A percentile compares a stretch with the other conserved stretches of the same genome.
Conservation (phyloP, 2,113 vertebrate genomes). For the Lipophrys pholis region DNA sequence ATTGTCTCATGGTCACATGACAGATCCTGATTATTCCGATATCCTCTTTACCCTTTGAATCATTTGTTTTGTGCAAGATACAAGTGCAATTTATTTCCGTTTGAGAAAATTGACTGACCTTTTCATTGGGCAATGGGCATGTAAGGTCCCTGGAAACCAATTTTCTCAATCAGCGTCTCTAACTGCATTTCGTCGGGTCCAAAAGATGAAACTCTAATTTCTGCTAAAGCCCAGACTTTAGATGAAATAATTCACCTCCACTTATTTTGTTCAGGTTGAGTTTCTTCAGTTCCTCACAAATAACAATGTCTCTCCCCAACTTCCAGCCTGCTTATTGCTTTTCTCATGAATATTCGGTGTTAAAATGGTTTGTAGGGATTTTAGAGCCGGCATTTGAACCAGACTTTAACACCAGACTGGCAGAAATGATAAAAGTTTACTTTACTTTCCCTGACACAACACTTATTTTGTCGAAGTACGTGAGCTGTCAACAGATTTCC, state of each 20-base stretch:
- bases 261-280: background rate
- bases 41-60: background rate
- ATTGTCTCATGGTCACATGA: background rate
- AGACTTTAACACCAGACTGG: conserved; percentile 2
- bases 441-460: background rate
- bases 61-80: background rate
- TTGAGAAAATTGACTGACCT: background rate
- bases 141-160: background rate
- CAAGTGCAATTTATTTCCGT: background rate
- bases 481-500: conserved; percentile 9
- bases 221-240: too few species aligned
- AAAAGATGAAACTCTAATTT: background rate
- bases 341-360: too few species aligned
- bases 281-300: background rate
- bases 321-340: too few species aligned
- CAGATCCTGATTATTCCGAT: background rate
- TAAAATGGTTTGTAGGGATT: background rate
- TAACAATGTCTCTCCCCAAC: background rate
- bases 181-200: background rate
- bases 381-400: background rate
- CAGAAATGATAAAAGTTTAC: background rate
- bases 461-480: background rate
- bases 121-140: background rate
- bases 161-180: background rate
- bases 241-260: background rate